Evolutionary conservation across 2,888 invertebrate genomes (phyloP), one percentile per base, ranked within the genome.

Genomic region (Brenthis hecate): DNA sequence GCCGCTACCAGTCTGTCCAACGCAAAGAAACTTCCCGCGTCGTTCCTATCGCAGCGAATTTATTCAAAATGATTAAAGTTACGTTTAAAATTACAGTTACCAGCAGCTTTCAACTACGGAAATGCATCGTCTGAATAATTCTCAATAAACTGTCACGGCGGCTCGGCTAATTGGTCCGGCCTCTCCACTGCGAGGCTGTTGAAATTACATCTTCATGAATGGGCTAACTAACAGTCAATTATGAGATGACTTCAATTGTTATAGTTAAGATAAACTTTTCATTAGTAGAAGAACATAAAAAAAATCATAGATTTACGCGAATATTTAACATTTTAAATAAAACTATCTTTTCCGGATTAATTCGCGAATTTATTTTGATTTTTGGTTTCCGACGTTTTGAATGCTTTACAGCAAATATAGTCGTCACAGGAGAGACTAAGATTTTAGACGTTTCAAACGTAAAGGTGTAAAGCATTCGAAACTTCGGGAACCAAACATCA

Each of bases 61-160:
- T 11, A 16, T 54, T 54, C 8, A 43, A 66, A 56, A 61, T 51
- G 32, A 67, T 62, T 23, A 61, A 56, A 51, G 56, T 62, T 16
- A 62, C 50, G 19, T 2, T 32, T 62, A 43, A 62, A 56, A 56
- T 67, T 51, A 51, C 51, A 62, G 62, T 47, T 53, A 16, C 57
- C 57, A 47, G 53, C 56, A 32, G 48, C 56, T 67, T 60, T 64
- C 47, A 47, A 64, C 63, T 51, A 56, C 64, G 51, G 55, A 64
- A 66, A 64, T 66, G 64, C 60, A 67, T 68, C 48, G 60, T 67
- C 51, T 67, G 64, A 70, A 67, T 67, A 70, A 67, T 66, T 53
- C 58, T 54, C n/a, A 64, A 66, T 36, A 55, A 62, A 48, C 58
- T 66, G 61, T 66, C 50, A 66, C 58, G 56, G 68, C 48, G 55